Evolutionary conservation across 2,797 vertebrate species (phyloP).

Genomic region (Sciurus carolinensis): DNA sequence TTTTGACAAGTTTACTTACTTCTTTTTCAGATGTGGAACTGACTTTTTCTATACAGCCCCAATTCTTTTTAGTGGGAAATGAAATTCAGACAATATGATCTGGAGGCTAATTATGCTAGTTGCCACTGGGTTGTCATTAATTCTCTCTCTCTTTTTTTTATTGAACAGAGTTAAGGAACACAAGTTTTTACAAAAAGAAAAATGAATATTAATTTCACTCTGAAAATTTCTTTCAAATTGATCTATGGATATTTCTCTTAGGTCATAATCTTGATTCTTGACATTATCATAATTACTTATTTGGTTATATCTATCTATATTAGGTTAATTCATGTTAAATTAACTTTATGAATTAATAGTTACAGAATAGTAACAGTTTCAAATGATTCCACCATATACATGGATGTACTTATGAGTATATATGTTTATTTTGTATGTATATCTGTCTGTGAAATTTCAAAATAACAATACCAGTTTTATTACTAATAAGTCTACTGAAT

Average conservation of each 20-base stretch:
- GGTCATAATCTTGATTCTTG: not conserved
- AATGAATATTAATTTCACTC: not conserved
- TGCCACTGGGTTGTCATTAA: not conserved
- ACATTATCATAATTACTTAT: not conserved
- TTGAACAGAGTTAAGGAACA: not conserved
- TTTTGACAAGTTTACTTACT: not conserved
- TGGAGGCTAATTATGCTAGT: not conserved
- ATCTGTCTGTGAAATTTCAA: not conserved
- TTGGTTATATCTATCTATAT: not conserved
- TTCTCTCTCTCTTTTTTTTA: not conserved
- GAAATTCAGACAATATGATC: not conserved
- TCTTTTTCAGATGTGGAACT: not conserved
- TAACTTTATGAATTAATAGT: not conserved
- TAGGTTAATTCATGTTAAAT: not conserved
- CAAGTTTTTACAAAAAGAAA: not conserved
- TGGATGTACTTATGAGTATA: not conserved
- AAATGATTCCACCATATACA: not conserved
- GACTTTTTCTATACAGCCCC: not conserved
- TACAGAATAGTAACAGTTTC: not conserved
- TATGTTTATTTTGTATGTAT: not conserved
- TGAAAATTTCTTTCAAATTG: not conserved
- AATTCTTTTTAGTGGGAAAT: not conserved
- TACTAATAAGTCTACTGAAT: not conserved
- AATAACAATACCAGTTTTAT: slow-evolving; percentile 1
- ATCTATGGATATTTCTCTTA: not conserved